Evolutionary conservation across 2,797 vertebrate genomes (phyloP).

Genomic region (Eulemur rubriventer): DNA sequence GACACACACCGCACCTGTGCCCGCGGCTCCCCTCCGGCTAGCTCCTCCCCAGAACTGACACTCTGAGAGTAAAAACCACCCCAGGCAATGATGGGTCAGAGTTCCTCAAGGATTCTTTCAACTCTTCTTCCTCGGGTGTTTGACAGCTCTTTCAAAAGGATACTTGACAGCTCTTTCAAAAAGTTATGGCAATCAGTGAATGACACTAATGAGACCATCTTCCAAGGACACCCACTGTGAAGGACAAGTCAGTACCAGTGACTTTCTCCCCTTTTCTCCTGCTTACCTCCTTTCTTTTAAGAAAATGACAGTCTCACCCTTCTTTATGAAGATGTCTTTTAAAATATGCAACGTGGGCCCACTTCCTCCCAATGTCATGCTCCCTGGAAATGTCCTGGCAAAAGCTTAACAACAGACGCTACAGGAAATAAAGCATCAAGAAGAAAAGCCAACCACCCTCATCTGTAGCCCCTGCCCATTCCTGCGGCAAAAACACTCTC

Average conservation of each 20-base stretch:
- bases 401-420: neutral
- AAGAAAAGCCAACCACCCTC: neutral
- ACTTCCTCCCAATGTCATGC: neutral
- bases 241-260: neutral
- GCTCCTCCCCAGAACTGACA: neutral
- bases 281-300: neutral
- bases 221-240: neutral
- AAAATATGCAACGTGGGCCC: neutral
- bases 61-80: neutral
- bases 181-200: neutral
- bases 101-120: neutral
- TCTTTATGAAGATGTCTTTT: neutral
- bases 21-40: neutral
- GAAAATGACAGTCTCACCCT: neutral
- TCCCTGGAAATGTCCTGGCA: neutral
- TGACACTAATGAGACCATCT: neutral
- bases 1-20: fast-evolving
- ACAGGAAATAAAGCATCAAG: neutral
- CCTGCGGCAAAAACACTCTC: neutral
- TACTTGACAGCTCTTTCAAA: neutral
- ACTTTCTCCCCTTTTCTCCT: neutral
- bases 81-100: neutral
- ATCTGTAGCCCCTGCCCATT: neutral
- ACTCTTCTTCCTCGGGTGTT: neutral
- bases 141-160: neutral